Conservation (phyloP, 2,113 vertebrate species). For the Salvelinus namaycush region DNA sequence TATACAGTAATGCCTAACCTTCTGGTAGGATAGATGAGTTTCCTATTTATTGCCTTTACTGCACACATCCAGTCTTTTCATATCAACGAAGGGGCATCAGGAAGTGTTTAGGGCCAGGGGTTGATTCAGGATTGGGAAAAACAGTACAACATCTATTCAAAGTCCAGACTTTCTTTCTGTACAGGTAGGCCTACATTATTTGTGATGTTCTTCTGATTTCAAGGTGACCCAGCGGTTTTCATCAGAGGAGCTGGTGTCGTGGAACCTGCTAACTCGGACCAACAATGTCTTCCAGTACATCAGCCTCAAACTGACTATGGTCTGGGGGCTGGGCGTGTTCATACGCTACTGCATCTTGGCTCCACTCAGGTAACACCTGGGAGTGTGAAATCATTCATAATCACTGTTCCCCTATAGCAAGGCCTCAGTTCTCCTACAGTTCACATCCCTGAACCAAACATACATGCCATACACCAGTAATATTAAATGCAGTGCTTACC, state of each 20-base stretch:
- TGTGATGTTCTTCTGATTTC: not conserved
- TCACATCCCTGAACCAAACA: not conserved
- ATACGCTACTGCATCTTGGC: conserved; percentile 90
- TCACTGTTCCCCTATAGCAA: not conserved
- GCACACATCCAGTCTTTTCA: too few species aligned
- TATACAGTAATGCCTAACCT: too few species aligned
- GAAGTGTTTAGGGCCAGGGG: too few species aligned
- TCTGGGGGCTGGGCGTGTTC: conserved; percentile 87
- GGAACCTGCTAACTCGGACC: conserved; percentile 96
- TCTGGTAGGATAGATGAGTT: too few species aligned
- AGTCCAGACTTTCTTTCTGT: not conserved
- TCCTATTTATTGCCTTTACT: too few species aligned
- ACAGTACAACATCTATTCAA: not conserved
- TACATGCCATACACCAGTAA: not conserved
- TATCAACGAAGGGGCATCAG: too few species aligned
- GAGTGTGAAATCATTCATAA: not conserved
- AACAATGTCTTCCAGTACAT: conserved; percentile 93
- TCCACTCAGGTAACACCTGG: conserved; percentile 82
- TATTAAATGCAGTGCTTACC: not conserved
- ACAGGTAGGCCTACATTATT: not conserved
- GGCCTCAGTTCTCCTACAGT: conserved; percentile 12
- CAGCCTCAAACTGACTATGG: conserved; percentile 82
- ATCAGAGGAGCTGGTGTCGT: conserved; percentile 93
- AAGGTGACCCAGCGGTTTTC: conserved; percentile 91
- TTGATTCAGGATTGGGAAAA: too few species aligned